These are phyloP conservation scores for Megalops atlanticus DNA, from an alignment of 2,113 vertebrate genomes.

Conservation along the genomic window DNA sequence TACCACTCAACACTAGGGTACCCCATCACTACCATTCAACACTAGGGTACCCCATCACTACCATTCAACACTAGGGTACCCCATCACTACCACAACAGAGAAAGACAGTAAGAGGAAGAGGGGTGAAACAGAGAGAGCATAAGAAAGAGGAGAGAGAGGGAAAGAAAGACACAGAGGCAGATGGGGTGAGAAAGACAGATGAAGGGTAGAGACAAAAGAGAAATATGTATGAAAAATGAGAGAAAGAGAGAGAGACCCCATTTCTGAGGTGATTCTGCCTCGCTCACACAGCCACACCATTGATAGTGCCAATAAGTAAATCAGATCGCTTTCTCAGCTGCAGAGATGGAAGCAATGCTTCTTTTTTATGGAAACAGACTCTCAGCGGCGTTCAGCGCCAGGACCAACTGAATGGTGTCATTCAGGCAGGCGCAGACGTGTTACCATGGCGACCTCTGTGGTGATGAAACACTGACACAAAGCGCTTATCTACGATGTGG, in stretches of 20 bases:
- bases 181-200: background rate
- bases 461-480: conserved; percentile 20
- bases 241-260: background rate
- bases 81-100: background rate
- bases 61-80: no score
- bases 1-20: no score
- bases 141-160: background rate
- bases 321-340: background rate
- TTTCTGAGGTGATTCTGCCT: no score
- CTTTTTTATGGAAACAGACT: conserved; percentile 2
- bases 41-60: no score
- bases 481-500: background rate
- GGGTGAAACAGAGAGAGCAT: background rate
- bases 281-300: no score
- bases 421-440: conserved; percentile 24
- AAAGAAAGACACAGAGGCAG: background rate
- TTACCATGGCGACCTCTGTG: conserved; percentile 34
- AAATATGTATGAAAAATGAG: no score
- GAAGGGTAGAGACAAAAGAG: background rate
- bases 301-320: no score
- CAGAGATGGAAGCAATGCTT: background rate
- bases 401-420: conserved; percentile 28
- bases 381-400: background rate
- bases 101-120: background rate
- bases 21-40: no score